Evolutionary conservation across 2,797 vertebrate species (phyloP).

Genomic region (Bradypodion pumilum): DNA sequence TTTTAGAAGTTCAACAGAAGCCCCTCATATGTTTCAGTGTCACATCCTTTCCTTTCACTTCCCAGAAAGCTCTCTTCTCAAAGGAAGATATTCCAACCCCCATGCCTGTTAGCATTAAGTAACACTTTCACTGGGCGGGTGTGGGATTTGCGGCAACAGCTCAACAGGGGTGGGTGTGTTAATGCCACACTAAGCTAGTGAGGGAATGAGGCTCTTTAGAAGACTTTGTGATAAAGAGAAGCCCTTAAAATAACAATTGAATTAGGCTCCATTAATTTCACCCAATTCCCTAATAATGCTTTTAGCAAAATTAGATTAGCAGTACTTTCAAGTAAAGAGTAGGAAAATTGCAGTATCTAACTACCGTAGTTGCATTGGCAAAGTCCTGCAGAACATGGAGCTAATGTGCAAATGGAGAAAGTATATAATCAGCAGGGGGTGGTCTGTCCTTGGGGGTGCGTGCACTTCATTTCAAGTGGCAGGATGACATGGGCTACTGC

Average conservation of each 20-base stretch:
- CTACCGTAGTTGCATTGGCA: slow-evolving; percentile 45
- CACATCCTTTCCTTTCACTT: not conserved
- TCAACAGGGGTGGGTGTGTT: slow-evolving; percentile 69
- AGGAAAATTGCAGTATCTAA: slow-evolving; percentile 40
- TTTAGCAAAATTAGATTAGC: slow-evolving; percentile 65
- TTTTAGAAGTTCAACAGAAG: not conserved
- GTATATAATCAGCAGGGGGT: not conserved
- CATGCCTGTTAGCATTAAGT: slow-evolving; percentile 70
- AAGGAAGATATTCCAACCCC: slow-evolving; percentile 9
- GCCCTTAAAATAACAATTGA: slow-evolving; percentile 71
- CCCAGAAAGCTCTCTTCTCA: not conserved
- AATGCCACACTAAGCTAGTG: slow-evolving; percentile 60
- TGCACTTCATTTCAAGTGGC: too few relatives aligned
- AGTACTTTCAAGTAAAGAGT: slow-evolving; percentile 58
- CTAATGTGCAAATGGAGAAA: not conserved
- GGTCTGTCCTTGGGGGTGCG: too few relatives aligned
- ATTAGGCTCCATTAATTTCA: slow-evolving; percentile 71
- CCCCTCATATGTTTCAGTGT: not conserved
- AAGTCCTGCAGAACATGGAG: slow-evolving; percentile 21
- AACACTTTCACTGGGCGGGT: slow-evolving; percentile 61
- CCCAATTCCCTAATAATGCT: slow-evolving; percentile 66
- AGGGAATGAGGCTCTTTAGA: slow-evolving; percentile 65
- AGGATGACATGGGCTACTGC: too few relatives aligned
- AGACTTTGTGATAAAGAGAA: slow-evolving; percentile 62
- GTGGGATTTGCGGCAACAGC: slow-evolving; percentile 67